Base-by-base conservation (phyloP, 2,797 vertebrate species). In the Erithacus rubecula region DNA sequence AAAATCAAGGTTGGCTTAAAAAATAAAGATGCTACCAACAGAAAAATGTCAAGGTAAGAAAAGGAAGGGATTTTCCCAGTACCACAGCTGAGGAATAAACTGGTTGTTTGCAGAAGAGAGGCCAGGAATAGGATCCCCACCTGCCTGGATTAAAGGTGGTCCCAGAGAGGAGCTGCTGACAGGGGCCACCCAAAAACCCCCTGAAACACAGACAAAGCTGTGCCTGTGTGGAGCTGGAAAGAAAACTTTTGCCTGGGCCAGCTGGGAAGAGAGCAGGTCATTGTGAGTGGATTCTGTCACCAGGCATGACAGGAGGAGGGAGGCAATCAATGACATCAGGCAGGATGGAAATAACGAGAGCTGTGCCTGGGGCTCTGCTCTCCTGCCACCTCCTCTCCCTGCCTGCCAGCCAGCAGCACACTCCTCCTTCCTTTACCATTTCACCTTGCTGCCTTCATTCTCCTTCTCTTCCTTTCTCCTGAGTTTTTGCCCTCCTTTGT, bases 261-360 rank as follows among this genome's bases (percentile, higher is more conserved):
- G 6, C 2, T 0, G 63, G 64, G n/a, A 62, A 22, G 9, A n/a
- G 44, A 64, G 70, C 12, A 71, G 76, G 64, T 68, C 3, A 0
- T 18, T 69, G 13, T 1, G 29, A 82, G 36, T 36, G 1, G 2
- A 15, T 78, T 89, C 82, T 95, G 87, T 91, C 94, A 94, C 21
- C 82, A 67, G 49, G 75, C 86, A 30, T 63, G 92, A 32, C 80
- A 90, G 67, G 87, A 87, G 37, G 51, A 87, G 80, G 55, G 74
- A 68, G 90, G 83, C 80, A 96, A 96, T 96, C 95, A 94, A 74
- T 91, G 87, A 83, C 90, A 93, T 96, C 96, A 94, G 80, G 82
- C 67, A 58, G 89, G 87, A 95, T 96, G 96, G 96, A 96, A 97
- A 94, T 96, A 97, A 97, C 15, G 56, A 91, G 88, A 15, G 19